Base-by-base conservation (phyloP, 2,113 vertebrate species). In the Melanerpes aurifrons region DNA sequence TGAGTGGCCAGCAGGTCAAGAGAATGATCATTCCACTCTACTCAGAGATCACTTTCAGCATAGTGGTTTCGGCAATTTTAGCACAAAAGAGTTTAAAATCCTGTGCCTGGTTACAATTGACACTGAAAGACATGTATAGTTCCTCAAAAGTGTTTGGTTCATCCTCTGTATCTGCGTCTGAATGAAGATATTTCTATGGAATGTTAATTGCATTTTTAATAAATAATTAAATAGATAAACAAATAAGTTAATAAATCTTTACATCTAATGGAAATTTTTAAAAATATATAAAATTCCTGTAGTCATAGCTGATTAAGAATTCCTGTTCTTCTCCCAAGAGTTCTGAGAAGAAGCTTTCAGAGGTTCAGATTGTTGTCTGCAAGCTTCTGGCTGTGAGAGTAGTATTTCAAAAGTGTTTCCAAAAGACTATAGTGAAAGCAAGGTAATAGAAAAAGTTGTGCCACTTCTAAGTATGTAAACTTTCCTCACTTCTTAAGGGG, bases 101-200 rank as follows among this genome's bases (percentile, higher is more conserved):
- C 45, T 29, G 9, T 12, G 2, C 7, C 9, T 19, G 3, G 67
- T 75, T 63, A 67, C 0, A 0, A 40, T 4, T 45, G 47, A 21
- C 20, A 9, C 6, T n/a, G 40, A 75, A 85, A 82, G 3, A 2
- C 16, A 77, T 83, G 5, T 25, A 48, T 5, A 35, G 7, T 14
- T 86, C 16, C 40, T 63, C 37, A 31, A 16, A 37, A n/a, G 7
- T 8, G 0, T 32, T 68, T 31, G 22, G 3, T 7, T 78, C 19
- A 19, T 82, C 8, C 40, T 54, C 19, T 61, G 20, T 5, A 54
- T 58, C 17, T 74, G 21, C 57, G 8, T 3, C n/a, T 66, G 43
- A 83, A 64, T 35, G 19, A 40, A 37, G 12, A 1, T 26, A 29
- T 48, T 53, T 73, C 45, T 61, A 47, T 7, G 10, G 31, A 69